These are phyloP conservation scores for Yponomeuta malinellus DNA, from an alignment of 2,888 invertebrate genomes.

Conservation along the genomic window DNA sequence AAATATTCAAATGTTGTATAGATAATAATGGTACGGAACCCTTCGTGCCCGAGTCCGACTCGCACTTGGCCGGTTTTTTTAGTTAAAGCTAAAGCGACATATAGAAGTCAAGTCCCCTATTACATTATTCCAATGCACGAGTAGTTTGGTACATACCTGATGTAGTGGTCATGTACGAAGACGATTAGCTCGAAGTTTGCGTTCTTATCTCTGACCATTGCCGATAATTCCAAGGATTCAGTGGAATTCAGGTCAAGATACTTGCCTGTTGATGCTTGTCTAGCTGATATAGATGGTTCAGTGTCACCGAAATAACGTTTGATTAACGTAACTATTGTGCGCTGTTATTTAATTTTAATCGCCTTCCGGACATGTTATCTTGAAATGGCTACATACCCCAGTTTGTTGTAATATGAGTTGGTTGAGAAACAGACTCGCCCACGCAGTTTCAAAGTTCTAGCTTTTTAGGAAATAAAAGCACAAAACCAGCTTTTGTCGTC, in stretches of 20 bases:
- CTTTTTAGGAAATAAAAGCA: neutral
- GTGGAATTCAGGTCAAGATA: conserved; percentile 9
- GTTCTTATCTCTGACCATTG: conserved; percentile 2
- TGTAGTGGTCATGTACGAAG: neutral
- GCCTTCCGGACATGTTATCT: neutral
- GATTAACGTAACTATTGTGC: neutral
- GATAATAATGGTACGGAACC: too few relatives aligned
- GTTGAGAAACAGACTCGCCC: neutral
- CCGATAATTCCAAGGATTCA: conserved; percentile 14
- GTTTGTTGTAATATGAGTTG: neutral
- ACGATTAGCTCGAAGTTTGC: neutral
- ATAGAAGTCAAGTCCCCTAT: too few relatives aligned
- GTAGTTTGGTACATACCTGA: neutral
- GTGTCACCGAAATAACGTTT: conserved; percentile 1
- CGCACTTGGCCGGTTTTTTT: too few relatives aligned
- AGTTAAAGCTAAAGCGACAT: too few relatives aligned
- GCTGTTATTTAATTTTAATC: neutral
- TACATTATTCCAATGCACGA: too few relatives aligned
- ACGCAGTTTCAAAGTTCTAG: neutral
- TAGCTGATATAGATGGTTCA: neutral
- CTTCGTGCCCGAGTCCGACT: too few relatives aligned
- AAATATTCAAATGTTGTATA: too few relatives aligned
- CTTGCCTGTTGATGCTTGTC: neutral
- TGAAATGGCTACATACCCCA: too few relatives aligned
- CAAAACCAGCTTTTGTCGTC: neutral